These are phyloP conservation scores for Oxygymnocypris stewartii DNA, from an alignment of 2,113 vertebrate species.

Conservation along the genomic window DNA sequence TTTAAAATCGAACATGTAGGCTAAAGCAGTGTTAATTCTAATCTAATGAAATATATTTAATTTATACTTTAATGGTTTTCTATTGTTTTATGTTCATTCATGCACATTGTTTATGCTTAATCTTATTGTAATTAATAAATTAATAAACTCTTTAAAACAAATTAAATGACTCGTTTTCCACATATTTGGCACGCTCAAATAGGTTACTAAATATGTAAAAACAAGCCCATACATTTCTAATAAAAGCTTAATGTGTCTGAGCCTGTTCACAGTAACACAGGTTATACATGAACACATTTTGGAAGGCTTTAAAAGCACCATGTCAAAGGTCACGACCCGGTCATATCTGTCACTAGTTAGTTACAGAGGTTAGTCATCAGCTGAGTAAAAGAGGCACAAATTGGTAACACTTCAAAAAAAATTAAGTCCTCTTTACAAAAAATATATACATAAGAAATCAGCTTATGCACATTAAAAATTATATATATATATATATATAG, in stretches of 20 bases:
- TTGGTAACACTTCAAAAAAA: background rate
- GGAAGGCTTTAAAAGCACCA: background rate
- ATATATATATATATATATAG: too few relatives aligned
- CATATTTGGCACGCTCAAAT: background rate
- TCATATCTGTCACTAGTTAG: background rate
- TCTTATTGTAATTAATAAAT: background rate
- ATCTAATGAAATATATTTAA: background rate
- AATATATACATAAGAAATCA: too few relatives aligned
- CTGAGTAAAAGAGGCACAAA: background rate
- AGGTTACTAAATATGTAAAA: background rate
- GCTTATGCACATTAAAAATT: too few relatives aligned
- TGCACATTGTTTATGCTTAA: background rate
- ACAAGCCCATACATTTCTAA: background rate
- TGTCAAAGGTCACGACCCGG: conserved; percentile 22
- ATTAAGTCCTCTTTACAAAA: too few relatives aligned
- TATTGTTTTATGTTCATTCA: background rate
- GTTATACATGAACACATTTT: conserved; percentile 21
- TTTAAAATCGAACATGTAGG: background rate
- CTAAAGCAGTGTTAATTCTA: background rate
- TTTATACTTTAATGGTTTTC: background rate
- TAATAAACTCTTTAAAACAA: background rate
- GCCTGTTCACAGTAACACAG: background rate
- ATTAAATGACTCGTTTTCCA: background rate
- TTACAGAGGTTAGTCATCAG: background rate
- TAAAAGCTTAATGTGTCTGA: background rate